Evolutionary conservation across 2,888 invertebrate species (phyloP).

Genomic region (Eucera pruinosa): DNA sequence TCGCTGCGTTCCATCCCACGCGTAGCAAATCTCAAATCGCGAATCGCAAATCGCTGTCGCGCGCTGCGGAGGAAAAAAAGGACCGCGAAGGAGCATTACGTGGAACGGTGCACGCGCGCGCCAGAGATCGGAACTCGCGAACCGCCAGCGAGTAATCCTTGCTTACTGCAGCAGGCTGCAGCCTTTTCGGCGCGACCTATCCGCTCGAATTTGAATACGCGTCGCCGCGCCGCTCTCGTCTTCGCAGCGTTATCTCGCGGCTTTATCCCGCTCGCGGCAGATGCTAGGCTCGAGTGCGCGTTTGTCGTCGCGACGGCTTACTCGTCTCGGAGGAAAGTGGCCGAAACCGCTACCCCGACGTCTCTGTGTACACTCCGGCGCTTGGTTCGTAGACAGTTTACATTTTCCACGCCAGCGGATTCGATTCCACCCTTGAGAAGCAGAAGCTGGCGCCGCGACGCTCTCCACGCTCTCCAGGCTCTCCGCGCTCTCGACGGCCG

Average conservation of each 20-base stretch:
- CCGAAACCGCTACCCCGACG: not conserved
- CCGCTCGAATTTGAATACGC: slow-evolving; percentile 48
- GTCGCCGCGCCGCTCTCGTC: slow-evolving; percentile 21
- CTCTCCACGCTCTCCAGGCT: too few relatives aligned
- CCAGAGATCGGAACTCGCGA: slow-evolving; percentile 42
- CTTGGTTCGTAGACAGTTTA: slow-evolving; percentile 37
- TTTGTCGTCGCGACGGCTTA: not conserved
- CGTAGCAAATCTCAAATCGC: too few relatives aligned
- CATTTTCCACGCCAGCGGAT: slow-evolving; percentile 49
- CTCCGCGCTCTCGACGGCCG: slow-evolving; percentile 53
- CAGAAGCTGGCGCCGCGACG: slow-evolving; percentile 65
- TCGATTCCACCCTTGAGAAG: slow-evolving; percentile 20
- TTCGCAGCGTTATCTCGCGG: slow-evolving; percentile 29
- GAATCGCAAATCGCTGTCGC: too few relatives aligned
- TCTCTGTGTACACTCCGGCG: too few relatives aligned
- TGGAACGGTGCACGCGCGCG: slow-evolving; percentile 30
- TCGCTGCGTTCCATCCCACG: too few relatives aligned
- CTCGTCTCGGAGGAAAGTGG: not conserved
- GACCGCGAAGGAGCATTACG: slow-evolving; percentile 34
- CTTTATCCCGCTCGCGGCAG: slow-evolving; percentile 32
- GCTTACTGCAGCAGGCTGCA: not conserved
- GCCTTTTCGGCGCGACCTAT: slow-evolving; percentile 35
- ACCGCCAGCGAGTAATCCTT: slow-evolving; percentile 18
- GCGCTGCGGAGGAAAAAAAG: not conserved
- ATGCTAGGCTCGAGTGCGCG: slow-evolving; percentile 11